Evolutionary conservation across 2,888 invertebrate species (phyloP).

Genomic region (Lasioglossum calceatum): DNA sequence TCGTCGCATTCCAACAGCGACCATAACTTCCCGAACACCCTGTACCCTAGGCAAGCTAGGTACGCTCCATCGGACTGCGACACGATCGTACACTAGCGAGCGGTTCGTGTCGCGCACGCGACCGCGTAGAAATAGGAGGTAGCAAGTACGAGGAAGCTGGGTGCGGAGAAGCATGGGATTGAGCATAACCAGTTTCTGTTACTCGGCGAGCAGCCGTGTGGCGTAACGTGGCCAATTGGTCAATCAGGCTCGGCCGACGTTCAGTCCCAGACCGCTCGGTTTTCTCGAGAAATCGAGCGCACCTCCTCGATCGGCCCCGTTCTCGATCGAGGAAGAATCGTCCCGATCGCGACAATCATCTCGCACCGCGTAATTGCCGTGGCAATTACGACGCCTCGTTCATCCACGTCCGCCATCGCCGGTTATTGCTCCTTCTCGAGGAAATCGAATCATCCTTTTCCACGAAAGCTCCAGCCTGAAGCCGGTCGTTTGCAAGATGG

Average conservation of each 20-base stretch:
- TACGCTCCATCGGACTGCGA: conserved; percentile 22
- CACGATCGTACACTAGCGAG: not conserved
- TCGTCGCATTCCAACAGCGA: not conserved
- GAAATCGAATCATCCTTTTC: conserved; percentile 39
- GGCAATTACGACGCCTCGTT: conserved; percentile 56
- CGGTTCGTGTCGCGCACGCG: not conserved
- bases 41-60: conserved; percentile 2
- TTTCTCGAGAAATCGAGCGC: conserved; percentile 58
- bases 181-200: conserved; percentile 68
- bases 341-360: conserved; percentile 45
- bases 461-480: conserved; percentile 38
- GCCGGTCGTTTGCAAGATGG: conserved; percentile 24
- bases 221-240: conserved; percentile 71
- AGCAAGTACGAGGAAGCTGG: conserved; percentile 56
- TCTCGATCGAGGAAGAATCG: conserved; percentile 18
- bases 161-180: conserved; percentile 59
- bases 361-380: conserved; percentile 60
- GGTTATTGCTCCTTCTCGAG: conserved; percentile 60
- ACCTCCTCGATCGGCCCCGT: not conserved
- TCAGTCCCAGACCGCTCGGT: conserved; percentile 37
- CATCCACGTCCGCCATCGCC: conserved; percentile 30
- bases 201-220: conserved; percentile 50
- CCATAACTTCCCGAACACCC: not conserved
- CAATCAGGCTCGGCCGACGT: conserved; percentile 59
- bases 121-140: conserved; percentile 22